Percentiles rank a stretch among this genome's conserved stretches.
These are phyloP conservation scores for Pollenia amentaria DNA, from an alignment of 2,888 invertebrate species.

Conservation along the genomic window DNA sequence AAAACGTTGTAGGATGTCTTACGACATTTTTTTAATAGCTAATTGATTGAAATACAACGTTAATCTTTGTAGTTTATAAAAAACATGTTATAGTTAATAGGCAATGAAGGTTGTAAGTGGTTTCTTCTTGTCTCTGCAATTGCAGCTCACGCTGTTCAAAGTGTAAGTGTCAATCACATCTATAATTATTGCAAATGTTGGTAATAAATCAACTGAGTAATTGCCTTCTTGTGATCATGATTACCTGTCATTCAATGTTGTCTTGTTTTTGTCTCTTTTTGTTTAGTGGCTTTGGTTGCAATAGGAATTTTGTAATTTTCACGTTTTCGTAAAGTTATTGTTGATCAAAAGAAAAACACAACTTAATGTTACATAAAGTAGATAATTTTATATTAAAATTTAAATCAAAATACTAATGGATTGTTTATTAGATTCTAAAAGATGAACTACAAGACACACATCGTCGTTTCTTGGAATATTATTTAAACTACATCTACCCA, in stretches of 20 bases:
- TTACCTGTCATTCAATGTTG: slow-evolving; percentile 66
- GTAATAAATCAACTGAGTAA: slow-evolving; percentile 74
- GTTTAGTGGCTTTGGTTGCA: background rate
- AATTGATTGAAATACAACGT: no score
- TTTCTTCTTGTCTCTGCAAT: slow-evolving; percentile 6
- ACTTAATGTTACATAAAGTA: no score
- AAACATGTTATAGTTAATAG: slow-evolving; percentile 1
- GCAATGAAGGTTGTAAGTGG: slow-evolving; percentile 28
- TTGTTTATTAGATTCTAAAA: no score
- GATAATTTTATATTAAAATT: no score
- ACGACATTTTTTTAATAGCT: no score
- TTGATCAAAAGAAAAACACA: no score
- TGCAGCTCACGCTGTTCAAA: slow-evolving; percentile 44
- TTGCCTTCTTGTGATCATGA: slow-evolving; percentile 71
- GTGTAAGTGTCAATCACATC: slow-evolving; percentile 74
- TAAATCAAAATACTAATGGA: no score
- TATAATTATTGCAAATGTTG: slow-evolving; percentile 74
- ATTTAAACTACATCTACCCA: no score
- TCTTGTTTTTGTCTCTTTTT: slow-evolving; percentile 4
- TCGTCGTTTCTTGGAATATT: no score
- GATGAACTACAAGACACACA: no score
- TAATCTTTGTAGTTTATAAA: slow-evolving; percentile 2
- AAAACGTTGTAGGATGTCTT: no score
- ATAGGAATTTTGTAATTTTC: background rate
- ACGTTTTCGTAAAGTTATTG: background rate